phyloP scores from a whole-genome alignment of 2,113 vertebrate genomes.

The Coturnix japonica region DNA sequence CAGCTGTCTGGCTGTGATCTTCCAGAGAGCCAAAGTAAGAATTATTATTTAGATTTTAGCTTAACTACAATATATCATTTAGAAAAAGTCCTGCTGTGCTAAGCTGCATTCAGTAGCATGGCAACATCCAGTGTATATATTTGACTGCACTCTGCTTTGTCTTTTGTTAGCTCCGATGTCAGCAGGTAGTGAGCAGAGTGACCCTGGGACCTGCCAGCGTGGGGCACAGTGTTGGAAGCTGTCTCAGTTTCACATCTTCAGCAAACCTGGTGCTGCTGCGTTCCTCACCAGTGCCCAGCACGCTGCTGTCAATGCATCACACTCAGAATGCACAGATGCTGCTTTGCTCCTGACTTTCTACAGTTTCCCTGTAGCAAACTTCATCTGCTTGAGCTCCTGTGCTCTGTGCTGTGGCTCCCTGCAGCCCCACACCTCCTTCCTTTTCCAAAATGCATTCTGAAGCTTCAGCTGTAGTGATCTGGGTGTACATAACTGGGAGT shows the following conservation, averaged over 20 bases:
- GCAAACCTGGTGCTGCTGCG: background rate
- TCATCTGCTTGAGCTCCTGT: background rate
- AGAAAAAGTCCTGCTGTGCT: background rate
- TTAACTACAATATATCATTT: background rate
- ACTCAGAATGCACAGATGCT: background rate
- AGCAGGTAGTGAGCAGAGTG: background rate
- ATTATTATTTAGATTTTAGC: conserved; percentile 12
- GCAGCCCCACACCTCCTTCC: rapidly evolving
- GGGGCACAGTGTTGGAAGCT: rapidly evolving
- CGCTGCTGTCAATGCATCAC: rapidly evolving
- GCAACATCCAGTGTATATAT: background rate
- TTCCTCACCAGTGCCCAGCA: rapidly evolving
- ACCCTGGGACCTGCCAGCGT: background rate
- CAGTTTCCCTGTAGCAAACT: background rate
- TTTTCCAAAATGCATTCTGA: background rate
- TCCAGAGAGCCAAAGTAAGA: background rate
- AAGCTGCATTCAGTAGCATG: background rate
- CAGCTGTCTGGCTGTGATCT: background rate
- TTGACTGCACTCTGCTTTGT: background rate
- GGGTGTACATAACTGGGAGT: background rate
- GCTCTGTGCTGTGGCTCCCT: rapidly evolving
- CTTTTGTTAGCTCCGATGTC: background rate
- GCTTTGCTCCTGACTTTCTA: background rate
- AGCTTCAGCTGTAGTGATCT: background rate
- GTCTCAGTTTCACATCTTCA: background rate